Evolutionary conservation across 2,888 invertebrate species (phyloP).

Genomic region (Dioctria rufipes): DNA sequence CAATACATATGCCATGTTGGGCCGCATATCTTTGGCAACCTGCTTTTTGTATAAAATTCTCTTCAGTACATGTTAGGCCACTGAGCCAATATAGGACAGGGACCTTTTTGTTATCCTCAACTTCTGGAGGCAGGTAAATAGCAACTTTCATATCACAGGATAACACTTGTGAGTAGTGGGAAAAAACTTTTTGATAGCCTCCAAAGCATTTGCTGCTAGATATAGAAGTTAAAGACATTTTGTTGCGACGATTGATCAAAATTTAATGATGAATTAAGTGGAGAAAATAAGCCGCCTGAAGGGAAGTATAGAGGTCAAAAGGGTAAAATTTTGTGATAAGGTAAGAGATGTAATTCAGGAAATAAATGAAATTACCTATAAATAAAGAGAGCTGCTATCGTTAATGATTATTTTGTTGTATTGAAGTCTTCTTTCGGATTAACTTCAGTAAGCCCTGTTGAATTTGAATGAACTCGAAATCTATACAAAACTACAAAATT

Average conservation of each 20-base stretch:
- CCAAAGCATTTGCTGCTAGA: conserved; percentile 84
- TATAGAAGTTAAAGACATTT: conserved; percentile 73
- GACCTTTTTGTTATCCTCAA: conserved; percentile 69
- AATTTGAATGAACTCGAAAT: too few relatives aligned
- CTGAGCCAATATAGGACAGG: conserved; percentile 92
- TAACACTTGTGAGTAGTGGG: conserved; percentile 72
- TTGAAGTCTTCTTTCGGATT: too few relatives aligned
- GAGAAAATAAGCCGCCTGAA: not conserved
- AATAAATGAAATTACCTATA: too few relatives aligned
- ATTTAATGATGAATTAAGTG: too few relatives aligned
- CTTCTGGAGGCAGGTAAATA: conserved; percentile 85
- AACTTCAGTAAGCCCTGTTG: too few relatives aligned
- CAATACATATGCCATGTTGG: conserved; percentile 85
- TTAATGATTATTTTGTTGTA: too few relatives aligned
- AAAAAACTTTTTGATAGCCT: conserved; percentile 84
- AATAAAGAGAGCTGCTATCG: too few relatives aligned
- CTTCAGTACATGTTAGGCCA: conserved; percentile 91
- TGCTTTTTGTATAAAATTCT: conserved; percentile 92
- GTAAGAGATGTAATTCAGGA: too few relatives aligned
- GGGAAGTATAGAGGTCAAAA: not conserved
- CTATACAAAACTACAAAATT: too few relatives aligned
- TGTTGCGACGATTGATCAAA: not conserved
- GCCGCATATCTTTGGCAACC: conserved; percentile 92
- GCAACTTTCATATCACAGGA: conserved; percentile 93
- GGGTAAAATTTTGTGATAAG: not conserved